Evolutionary conservation across 2,113 vertebrate genomes (phyloP), one percentile per base, ranked within the genome.

Genomic region (Astur gentilis): DNA sequence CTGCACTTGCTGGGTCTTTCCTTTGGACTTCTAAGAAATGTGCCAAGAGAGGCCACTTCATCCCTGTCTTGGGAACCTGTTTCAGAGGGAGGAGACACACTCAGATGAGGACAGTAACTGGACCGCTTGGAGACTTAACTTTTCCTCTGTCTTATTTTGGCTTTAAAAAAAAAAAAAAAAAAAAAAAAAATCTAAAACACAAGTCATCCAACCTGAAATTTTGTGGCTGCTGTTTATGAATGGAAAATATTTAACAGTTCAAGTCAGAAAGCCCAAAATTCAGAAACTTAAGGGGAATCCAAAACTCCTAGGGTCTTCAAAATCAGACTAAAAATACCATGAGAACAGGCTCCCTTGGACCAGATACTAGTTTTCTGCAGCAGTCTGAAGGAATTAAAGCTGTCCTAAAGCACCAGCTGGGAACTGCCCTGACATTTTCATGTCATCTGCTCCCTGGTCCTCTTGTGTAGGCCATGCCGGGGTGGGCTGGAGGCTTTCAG

Each of bases 171-270:
- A 49, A 36, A 49, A 49, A 36, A 36, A 36, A 36, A 36, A 7
- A 50, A 15, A 25, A 25, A 4, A 4, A 7, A 25, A 26, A 26
- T 91, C 49, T 72, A 92, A 89, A 94, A 32, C 62, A 95, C 72
- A 87, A 93, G 76, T 72, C 67, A 92, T 93, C n/a, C 55, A 91
- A 88, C 76, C 87, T 94, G 80, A 80, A 89, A 90, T 72, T 49
- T 34, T 94, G 85, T 57, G 84, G 90, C 93, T 95, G 86, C 73
- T 86, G 20, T 85, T 92, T 85, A 76, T 90, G 38, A 57, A 92
- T 84, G 91, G 95, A 94, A 96, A 96, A 94, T 78, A 82, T 79
- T 89, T 81, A 92, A 75, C 50, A 88, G 90, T 42, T 95, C 88
- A 76, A 95, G 91, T 90, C 70, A 91, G 73, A 90, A 94, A 91